phyloP scores from a whole-genome alignment of 1,140 invertebrate genomes.

The Brevipalpus yothersi region DNA sequence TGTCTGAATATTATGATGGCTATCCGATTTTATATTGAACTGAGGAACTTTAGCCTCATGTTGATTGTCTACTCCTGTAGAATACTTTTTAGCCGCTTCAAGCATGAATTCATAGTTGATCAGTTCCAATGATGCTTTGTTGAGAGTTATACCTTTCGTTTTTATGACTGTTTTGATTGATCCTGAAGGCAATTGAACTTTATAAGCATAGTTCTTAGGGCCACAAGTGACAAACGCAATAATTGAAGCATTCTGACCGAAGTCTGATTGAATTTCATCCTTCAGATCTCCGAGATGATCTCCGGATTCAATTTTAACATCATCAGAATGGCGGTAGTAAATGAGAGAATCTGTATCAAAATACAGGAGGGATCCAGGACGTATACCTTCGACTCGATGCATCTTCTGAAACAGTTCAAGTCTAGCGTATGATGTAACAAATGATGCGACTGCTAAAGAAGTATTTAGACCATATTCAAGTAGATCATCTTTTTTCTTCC shows the following conservation, averaged over 20 bases:
- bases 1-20: not conserved
- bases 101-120: not conserved
- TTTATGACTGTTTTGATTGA: not conserved
- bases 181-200: not conserved
- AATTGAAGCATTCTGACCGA: too few species aligned
- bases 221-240: too few species aligned
- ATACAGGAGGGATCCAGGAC: too few species aligned
- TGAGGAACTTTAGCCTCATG: not conserved
- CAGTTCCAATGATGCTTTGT: not conserved
- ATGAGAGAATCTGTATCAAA: too few species aligned
- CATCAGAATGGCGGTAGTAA: too few species aligned
- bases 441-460: too few species aligned
- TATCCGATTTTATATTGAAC: not conserved
- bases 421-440: too few species aligned
- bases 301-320: not conserved
- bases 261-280: not conserved
- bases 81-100: not conserved
- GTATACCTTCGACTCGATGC: too few species aligned
- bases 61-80: not conserved
- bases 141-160: not conserved
- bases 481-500: too few species aligned
- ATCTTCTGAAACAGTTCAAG: too few species aligned
- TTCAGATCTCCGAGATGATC: conserved; percentile 4
- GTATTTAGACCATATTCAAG: too few species aligned
- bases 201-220: conserved; percentile 4